Evolutionary conservation across 2,797 vertebrate species (phyloP).

Genomic region (Lepus oiostolus): DNA sequence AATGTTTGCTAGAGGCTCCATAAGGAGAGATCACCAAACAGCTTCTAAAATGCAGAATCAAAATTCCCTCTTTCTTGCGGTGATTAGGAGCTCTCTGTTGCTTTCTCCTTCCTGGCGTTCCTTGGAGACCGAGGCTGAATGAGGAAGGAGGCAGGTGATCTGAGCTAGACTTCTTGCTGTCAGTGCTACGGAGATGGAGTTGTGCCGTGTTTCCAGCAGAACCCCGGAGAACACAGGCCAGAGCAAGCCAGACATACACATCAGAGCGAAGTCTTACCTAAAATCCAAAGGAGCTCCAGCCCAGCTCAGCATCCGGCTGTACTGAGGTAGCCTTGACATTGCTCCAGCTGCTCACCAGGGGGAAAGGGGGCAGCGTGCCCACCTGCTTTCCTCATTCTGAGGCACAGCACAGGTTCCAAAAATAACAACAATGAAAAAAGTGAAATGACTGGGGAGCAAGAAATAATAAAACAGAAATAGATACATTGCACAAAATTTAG

Average conservation of each 20-base stretch:
- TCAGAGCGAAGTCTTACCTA: not conserved
- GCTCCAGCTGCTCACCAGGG: not conserved
- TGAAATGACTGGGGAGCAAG: not conserved
- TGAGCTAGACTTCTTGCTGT: not conserved
- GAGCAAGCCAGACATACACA: not conserved
- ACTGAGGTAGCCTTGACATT: not conserved
- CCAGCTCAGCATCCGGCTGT: not conserved
- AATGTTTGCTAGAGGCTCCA: not conserved
- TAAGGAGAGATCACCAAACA: not conserved
- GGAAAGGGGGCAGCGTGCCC: not conserved
- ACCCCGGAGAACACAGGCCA: not conserved
- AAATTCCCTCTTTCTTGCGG: not conserved
- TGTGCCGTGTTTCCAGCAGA: not conserved
- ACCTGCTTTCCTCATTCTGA: not conserved
- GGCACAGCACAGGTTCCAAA: not conserved
- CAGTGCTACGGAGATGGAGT: not conserved
- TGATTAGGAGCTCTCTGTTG: not conserved
- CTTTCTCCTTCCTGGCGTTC: not conserved
- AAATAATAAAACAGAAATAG: not conserved
- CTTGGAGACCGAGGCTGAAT: not conserved
- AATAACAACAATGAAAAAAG: not conserved
- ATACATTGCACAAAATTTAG: not conserved
- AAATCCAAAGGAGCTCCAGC: not conserved
- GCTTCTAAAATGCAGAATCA: not conserved
- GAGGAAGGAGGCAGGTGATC: not conserved